Conservation (phyloP, 2,888 invertebrate genomes). For the Torymus auratus region DNA sequence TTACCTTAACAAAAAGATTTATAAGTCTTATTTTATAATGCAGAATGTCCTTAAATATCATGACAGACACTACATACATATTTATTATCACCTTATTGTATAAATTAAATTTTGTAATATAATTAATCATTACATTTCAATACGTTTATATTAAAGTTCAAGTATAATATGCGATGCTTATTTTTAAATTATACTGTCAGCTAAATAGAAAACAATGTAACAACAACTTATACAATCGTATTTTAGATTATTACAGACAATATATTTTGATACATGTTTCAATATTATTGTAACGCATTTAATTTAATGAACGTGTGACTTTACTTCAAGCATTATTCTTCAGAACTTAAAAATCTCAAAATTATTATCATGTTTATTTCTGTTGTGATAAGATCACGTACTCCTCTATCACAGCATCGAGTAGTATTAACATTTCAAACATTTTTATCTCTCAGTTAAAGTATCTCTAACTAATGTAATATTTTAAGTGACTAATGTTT, state of each 20-base stretch:
- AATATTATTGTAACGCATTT: too few relatives aligned
- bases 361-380: constrained; percentile 1
- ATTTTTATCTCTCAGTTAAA: background rate
- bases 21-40: background rate
- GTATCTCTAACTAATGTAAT: constrained; percentile 1
- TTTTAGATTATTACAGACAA: too few relatives aligned
- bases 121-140: too few relatives aligned
- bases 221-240: too few relatives aligned
- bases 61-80: background rate
- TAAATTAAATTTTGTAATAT: too few relatives aligned
- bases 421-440: constrained; percentile 31
- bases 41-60: background rate
- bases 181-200: too few relatives aligned
- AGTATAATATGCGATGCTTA: too few relatives aligned
- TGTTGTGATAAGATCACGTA: constrained; percentile 3
- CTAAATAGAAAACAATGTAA: too few relatives aligned
- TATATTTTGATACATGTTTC: too few relatives aligned
- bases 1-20: background rate
- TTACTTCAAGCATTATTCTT: too few relatives aligned
- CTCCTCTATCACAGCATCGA: constrained; percentile 45
- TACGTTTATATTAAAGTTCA: too few relatives aligned
- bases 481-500: background rate
- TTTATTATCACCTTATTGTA: background rate
- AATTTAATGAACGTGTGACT: background rate
- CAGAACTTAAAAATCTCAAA: background rate